These are phyloP conservation scores for Aphyosemion australe DNA, from an alignment of 2,113 vertebrate species.

Conservation along the genomic window DNA sequence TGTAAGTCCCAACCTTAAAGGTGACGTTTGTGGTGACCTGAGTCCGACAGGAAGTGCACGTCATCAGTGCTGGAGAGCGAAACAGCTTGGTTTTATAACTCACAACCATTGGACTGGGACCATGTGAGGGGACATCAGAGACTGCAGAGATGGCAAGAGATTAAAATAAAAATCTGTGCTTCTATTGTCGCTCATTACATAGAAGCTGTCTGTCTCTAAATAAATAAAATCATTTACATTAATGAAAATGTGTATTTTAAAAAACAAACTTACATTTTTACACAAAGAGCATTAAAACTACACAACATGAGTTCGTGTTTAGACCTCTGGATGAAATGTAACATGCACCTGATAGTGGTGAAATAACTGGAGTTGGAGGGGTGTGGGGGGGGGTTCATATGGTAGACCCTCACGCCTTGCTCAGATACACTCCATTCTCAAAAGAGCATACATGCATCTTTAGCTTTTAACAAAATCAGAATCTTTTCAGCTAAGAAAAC, in stretches of 20 bases:
- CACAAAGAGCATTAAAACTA: too few relatives aligned
- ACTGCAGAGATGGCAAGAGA: conserved; percentile 26
- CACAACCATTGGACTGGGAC: conserved; percentile 33
- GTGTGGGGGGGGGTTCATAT: conserved; percentile 45
- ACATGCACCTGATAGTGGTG: conserved; percentile 36
- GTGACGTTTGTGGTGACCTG: conserved; percentile 67
- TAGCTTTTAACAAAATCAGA: background rate
- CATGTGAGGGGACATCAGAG: background rate
- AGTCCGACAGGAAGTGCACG: conserved; percentile 55
- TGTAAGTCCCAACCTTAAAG: conserved; percentile 44
- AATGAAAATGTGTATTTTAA: too few relatives aligned
- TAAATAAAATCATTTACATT: too few relatives aligned
- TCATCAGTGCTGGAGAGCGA: conserved; percentile 44
- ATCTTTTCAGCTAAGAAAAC: background rate
- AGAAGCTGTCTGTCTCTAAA: too few relatives aligned
- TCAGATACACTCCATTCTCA: conserved; percentile 14
- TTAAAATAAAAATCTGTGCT: too few relatives aligned
- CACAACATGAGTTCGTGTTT: too few relatives aligned
- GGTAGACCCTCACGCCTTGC: conserved; percentile 32
- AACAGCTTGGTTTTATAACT: conserved; percentile 41
- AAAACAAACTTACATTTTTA: too few relatives aligned
- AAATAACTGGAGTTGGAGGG: conserved; percentile 12
- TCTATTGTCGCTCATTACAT: too few relatives aligned
- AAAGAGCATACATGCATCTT: background rate
- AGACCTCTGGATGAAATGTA: background rate